Base-by-base conservation (phyloP, 1,140 invertebrate genomes). In the Phocides pigmalion region DNA sequence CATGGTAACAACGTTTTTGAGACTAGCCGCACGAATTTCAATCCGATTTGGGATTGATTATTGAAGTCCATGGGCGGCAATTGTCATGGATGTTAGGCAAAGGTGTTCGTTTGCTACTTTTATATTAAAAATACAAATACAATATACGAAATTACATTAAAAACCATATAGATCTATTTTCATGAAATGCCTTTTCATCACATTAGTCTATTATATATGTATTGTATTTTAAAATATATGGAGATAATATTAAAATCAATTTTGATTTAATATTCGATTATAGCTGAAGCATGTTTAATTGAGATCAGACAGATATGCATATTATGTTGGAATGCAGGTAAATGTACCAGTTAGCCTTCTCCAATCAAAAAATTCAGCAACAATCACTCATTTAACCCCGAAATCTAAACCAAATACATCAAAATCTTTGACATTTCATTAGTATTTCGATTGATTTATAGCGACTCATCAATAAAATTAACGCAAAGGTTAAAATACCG, bases 381-480 rank as follows among this genome's bases (percentile, higher is more conserved):
- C 53, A 28, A 44, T 58, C 39, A 16, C 53, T 44, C 9, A 28
- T 25, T 5, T 58, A 58, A 44, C 37, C 53, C 39, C 37, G 14
- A 56, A 42, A 41, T 6, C 12, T 54, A 9, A 41, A 54, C 35
- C 22, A 42, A 25, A 54, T 54, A 22, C 35, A 37, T 65, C 53
- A 32, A 62, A 42, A 67, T 62, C 58, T 56, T 56, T 67, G 65
- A 62, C 51, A 62, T 62, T 62, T 56, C 37, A 56, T 54, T 62
- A 49, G 47, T 50, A 58, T 62, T 28, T 12, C 16, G 42, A 22
- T 25, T 44, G 46, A 65, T 65, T 54, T 62, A 67, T 66, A 42
- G 14, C 17, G 16, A 20, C 39, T 44, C 50, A 56, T 56, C 53
- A 56, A 56, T 56, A 56, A 42, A 51, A 44, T 56, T 41, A 56